phyloP scores from a whole-genome alignment of 2,797 vertebrate genomes.

The Gouania willdenowi region DNA sequence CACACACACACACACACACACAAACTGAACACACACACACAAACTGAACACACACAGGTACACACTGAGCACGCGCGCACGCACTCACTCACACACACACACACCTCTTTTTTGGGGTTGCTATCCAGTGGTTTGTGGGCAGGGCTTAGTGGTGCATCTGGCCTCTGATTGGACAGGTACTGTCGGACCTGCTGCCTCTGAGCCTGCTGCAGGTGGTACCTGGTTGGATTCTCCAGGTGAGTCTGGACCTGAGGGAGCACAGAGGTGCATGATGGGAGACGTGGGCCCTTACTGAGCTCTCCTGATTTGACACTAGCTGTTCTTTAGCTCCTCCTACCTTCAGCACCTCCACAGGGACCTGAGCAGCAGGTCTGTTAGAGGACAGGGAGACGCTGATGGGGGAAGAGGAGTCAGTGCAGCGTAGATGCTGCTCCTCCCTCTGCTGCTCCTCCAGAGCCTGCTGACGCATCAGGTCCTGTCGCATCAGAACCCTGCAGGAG shows the following conservation, averaged over 20 bases:
- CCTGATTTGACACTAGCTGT: too few species aligned
- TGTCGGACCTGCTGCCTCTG: conserved; percentile 86
- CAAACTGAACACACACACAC: conserved; percentile 4
- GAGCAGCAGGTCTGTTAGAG: conserved; percentile 66
- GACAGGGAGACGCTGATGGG: conserved; percentile 75
- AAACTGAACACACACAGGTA: conserved; percentile 1
- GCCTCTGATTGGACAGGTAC: conserved; percentile 79
- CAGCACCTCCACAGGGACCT: conserved; percentile 86
- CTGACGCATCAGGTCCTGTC: conserved; percentile 88
- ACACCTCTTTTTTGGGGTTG: conserved; percentile 79
- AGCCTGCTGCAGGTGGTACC: conserved; percentile 81
- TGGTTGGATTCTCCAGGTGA: conserved; percentile 76
- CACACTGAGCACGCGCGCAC: too few species aligned
- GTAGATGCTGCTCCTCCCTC: conserved; percentile 73
- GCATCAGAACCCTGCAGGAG: conserved; percentile 72
- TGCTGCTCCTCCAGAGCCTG: conserved; percentile 86
- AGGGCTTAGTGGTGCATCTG: conserved; percentile 17
- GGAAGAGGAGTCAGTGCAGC: conserved; percentile 53
- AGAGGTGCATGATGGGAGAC: conserved; percentile 7
- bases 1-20: neutral
- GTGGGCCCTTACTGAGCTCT: too few species aligned
- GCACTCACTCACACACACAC: too few species aligned
- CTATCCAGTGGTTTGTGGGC: conserved; percentile 64
- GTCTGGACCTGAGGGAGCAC: conserved; percentile 62
- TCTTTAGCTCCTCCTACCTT: conserved; percentile 71